These are phyloP conservation scores for Troglohyphantes excavatus DNA, from an alignment of 2,888 invertebrate genomes.

Conservation along the genomic window DNA sequence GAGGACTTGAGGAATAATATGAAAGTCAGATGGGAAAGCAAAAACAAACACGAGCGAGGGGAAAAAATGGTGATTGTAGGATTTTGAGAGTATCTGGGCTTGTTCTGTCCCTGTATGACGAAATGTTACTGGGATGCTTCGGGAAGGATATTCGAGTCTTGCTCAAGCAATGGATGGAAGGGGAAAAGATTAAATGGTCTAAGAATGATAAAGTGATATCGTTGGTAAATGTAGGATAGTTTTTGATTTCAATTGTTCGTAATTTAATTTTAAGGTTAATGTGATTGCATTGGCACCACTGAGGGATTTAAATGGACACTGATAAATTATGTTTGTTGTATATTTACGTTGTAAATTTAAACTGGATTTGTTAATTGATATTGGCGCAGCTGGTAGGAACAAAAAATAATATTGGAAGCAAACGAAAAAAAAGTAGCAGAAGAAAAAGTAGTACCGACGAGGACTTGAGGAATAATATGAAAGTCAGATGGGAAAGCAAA, in stretches of 20 bases:
- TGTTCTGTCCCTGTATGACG: constrained; percentile 53
- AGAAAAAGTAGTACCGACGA: constrained; percentile 67
- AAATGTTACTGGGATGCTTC: constrained; percentile 36
- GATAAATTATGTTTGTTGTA: too few relatives aligned
- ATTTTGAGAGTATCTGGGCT: constrained; percentile 53
- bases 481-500: constrained; percentile 76
- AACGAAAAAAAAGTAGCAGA: constrained; percentile 33
- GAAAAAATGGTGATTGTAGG: constrained; percentile 65
- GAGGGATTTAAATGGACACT: not conserved
- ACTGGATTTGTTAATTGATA: too few relatives aligned
- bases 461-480: constrained; percentile 75
- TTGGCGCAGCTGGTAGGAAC: constrained; percentile 69
- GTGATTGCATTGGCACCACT: not conserved
- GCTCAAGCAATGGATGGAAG: constrained; percentile 3
- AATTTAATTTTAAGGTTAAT: not conserved
- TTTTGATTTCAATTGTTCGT: not conserved
- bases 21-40: constrained; percentile 76
- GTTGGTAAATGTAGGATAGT: not conserved
- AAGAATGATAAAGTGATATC: not conserved
- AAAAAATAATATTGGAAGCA: constrained; percentile 63
- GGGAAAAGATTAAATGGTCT: constrained; percentile 44
- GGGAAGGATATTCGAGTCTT: constrained; percentile 1
- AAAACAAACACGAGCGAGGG: constrained; percentile 53
- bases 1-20: constrained; percentile 75
- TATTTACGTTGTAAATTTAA: too few relatives aligned